phyloP scores from a whole-genome alignment of 1,140 invertebrate genomes.

The Bradynema listronoti region DNA sequence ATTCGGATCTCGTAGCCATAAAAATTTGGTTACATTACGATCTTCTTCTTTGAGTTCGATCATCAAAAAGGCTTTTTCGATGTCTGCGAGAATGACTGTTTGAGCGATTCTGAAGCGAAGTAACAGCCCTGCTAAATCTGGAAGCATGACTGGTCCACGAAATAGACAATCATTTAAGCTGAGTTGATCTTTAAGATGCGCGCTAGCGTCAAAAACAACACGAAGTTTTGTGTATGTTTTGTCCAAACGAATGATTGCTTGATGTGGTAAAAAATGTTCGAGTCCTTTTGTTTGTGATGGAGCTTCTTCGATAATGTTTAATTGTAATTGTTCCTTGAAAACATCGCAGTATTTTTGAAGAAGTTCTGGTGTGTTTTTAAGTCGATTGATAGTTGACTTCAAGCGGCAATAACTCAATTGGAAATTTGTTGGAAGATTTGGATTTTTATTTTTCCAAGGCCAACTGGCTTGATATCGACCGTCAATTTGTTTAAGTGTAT shows the following conservation, averaged over 20 bases:
- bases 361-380: slow-evolving; percentile 1
- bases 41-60: slow-evolving; percentile 15
- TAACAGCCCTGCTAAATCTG: slow-evolving; percentile 21
- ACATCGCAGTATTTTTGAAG: slow-evolving; percentile 5
- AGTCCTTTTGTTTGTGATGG: not conserved
- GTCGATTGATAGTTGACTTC: not conserved
- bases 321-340: not conserved
- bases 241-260: slow-evolving; percentile 11
- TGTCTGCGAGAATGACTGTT: slow-evolving; percentile 18
- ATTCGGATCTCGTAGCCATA: slow-evolving; percentile 30
- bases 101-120: slow-evolving; percentile 14
- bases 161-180: slow-evolving; percentile 57
- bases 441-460: slow-evolving; percentile 9
- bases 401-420: not conserved
- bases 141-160: slow-evolving; percentile 31
- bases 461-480: slow-evolving; percentile 6
- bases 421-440: slow-evolving; percentile 13
- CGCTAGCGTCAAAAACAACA: slow-evolving; percentile 58
- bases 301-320: slow-evolving; percentile 8
- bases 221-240: slow-evolving; percentile 56
- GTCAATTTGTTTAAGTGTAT: slow-evolving; percentile 4
- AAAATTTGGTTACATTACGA: slow-evolving; percentile 30
- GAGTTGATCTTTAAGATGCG: slow-evolving; percentile 25
- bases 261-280: slow-evolving; percentile 20
- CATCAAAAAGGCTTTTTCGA: slow-evolving; percentile 41